Conservation (phyloP, 2,888 invertebrate genomes). For the Ommatoiulus sabulosus region DNA sequence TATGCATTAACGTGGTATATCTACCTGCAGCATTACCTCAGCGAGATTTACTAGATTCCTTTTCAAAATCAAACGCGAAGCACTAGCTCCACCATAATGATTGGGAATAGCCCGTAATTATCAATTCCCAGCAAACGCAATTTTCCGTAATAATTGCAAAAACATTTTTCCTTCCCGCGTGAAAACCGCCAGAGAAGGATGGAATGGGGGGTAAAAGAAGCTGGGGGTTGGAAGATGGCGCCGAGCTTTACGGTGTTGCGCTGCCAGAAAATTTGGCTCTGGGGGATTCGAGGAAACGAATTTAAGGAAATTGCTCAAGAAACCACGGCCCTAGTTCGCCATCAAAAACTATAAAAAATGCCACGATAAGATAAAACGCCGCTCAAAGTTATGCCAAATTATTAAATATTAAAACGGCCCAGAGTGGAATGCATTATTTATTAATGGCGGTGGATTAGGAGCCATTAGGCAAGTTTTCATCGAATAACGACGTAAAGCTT, state of each 20-base stretch:
- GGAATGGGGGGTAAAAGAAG: background rate
- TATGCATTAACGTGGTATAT: too few species aligned
- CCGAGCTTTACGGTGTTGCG: background rate
- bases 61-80: background rate
- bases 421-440: conserved; percentile 6
- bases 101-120: background rate
- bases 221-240: background rate
- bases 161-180: background rate
- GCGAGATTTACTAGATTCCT: background rate
- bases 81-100: background rate
- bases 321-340: background rate
- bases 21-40: too few species aligned
- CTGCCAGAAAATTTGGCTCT: conserved; percentile 26
- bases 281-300: background rate
- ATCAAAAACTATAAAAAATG: conserved; percentile 7
- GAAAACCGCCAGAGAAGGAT: background rate
- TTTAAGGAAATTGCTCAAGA: conserved; percentile 27
- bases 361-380: conserved; percentile 4
- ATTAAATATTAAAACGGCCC: conserved; percentile 35
- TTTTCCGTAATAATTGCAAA: conserved; percentile 10
- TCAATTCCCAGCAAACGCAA: conserved; percentile 12
- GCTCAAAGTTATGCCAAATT: conserved; percentile 17
- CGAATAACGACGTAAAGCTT: background rate
- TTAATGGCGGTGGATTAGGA: background rate
- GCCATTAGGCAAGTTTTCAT: conserved; percentile 21